Evolutionary conservation across 2,888 invertebrate genomes (phyloP), one percentile per base, ranked within the genome.

Genomic region (Pammene aurita): DNA sequence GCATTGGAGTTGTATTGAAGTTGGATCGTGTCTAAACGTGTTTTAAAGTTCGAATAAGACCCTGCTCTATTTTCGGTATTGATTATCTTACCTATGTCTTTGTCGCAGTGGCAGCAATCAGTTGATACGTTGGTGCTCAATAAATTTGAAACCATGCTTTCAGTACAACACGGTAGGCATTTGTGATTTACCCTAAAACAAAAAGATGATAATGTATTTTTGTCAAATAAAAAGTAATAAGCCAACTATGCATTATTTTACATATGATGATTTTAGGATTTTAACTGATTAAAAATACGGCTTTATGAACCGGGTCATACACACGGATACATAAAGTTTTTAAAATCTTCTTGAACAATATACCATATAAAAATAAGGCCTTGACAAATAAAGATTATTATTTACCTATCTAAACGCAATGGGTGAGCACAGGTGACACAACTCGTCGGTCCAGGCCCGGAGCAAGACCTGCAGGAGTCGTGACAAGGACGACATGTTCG

Each of bases 131-230:
- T 91, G 62, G 76, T 80, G 72, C 77, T 86, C 71, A 83, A 72
- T 73, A 83, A 85, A 70, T 85, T 83, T 16, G 86, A 83, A 9
- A 81, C 84, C 81, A 86, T 84, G 71, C 93, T 94, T 65, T 94
- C 93, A 14, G 94, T 93, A 82, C 96, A 96, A 79, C 96, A 96
- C 44, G 96, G 95, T 78, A 96, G 94, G 81, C 96, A 96, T 86
- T 95, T 95, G 81, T 95, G 95, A 85, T 95, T 96, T 76, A 95
- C 93, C 80, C 95, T 92, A 86, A 69, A 82, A 84, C 18, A 46
- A 72, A 66, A 52, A 18, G n/a, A 4, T 16, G 6, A 60, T 54
- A 13, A n/a, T 13, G 54, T 54, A 16, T 5, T 5, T 11, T 54
- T 41, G 4, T n/a, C 18, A 16, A 16, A 38, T 26, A 38, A 38